Evolutionary conservation across 2,888 invertebrate species (phyloP), one percentile per base, ranked within the genome.

Genomic region (Pollenia labialis): DNA sequence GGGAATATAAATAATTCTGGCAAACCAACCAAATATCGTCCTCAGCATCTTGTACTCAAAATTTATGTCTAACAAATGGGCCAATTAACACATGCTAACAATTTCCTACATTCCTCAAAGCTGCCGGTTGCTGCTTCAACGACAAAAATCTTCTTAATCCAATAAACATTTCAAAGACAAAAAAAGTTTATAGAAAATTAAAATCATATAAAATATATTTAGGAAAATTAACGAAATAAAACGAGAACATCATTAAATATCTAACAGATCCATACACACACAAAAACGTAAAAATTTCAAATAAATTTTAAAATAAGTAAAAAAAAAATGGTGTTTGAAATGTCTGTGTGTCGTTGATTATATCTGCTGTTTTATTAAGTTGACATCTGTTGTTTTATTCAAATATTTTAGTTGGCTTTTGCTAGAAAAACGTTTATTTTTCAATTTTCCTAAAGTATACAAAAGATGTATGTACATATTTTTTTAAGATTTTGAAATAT

Each of bases 61-160:
- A 87, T 84, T 87, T 81, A 87, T 87, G 84, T 81, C 48, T 48
- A 84, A 83, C 87, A 84, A 87, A 87, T 87, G 87, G 72, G 16
- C 76, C 83, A 84, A 76, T 87, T 87, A 87, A 82, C 81, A 87
- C 81, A 77, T 81, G 74, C 83, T 60, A 69, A 56, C 86, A 69
- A 76, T 80, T 66, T 69, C 71, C 60, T 68, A 76, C 71, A 80
- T 66, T 66, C 18, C 74, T n/a, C 60, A 40, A 48, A 60, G 2
- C 40, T 16, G 32, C 4, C 32, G 32, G 54, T 18, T 72, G 4
- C 46, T 48, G 54, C 54, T 72, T 9, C 10, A 23, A 23, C 16
- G 16, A 68, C 23, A 77, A 58, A 50, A 60, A 69, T 48, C 12
- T 54, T 62, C 12, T 54, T 62, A 74, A 76, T 58, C 60, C 46